Conservation (phyloP, 2,113 vertebrate genomes). For the Telmatochromis bifrenatus region DNA sequence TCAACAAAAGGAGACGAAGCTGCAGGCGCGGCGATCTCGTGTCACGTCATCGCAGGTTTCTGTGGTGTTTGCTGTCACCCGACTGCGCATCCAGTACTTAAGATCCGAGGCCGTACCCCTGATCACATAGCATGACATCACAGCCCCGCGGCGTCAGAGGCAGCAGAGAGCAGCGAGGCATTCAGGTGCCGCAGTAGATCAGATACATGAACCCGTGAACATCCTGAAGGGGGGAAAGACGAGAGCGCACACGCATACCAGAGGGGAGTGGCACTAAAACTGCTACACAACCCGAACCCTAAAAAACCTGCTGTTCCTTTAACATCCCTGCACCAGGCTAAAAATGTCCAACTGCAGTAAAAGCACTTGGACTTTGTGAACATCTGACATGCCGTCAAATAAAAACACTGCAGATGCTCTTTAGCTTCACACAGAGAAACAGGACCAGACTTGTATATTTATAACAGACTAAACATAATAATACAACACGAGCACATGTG, state of each 20-base stretch:
- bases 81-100: background rate
- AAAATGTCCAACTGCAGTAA: background rate
- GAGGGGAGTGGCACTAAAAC: background rate
- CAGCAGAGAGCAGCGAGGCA: background rate
- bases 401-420: background rate
- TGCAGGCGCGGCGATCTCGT: background rate
- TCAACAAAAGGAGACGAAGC: background rate
- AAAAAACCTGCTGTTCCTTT: background rate
- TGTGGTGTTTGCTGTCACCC: fast-evolving
- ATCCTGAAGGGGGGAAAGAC: background rate
- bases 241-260: background rate
- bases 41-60: background rate
- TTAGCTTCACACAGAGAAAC: background rate
- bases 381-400: background rate
- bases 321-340: background rate
- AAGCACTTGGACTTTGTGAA: background rate
- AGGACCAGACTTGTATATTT: background rate
- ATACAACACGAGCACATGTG: background rate
- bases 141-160: background rate
- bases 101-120: fast-evolving
- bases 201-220: background rate
- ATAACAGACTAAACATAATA: background rate
- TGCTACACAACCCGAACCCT: background rate
- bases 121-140: background rate
- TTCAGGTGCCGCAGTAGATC: background rate